Evolutionary conservation across 2,113 vertebrate species (phyloP), one percentile per base, ranked within the genome.

Genomic region (Zosterops japonicus): DNA sequence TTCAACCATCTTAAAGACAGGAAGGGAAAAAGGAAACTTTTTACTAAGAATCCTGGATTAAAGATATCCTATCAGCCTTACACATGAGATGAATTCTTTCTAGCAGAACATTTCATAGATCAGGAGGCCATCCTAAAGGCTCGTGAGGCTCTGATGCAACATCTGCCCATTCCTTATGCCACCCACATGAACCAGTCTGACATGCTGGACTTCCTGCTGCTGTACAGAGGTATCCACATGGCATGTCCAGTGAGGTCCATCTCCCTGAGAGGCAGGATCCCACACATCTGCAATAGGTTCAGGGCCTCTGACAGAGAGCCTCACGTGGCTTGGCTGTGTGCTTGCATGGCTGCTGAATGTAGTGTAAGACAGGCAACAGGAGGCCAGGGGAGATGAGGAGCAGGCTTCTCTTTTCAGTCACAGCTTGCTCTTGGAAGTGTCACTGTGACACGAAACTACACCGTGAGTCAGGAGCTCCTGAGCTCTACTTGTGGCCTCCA

Each of bases 261-360:
- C 24, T 85, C 46, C 35, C n/a, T 33, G 49, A 76, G 52, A 41
- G 19, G 52, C 7, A 23, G n/a, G 22, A 61, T 63, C 57, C 31
- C 21, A 4, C 14, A 14, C 4, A 6, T 27, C 31, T 83, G 56
- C 44, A 19, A 2, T 12, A 35, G 44, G 11, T 56, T 82, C 41
- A 56, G 50, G n/a, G 12, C 0, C 2, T 64, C 61, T 85, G 65
- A 52, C 15, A 12, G 3, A 2, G 14, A 52, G n/a, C 1, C 0
- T 42, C 63, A 17, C 0, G 1, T 35, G 71, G n/a, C 69, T 70
- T 84, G 83, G 36, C 71, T n/a, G 7, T 60, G 57, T 50, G 47
- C 16, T 46, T 65, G 63, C 67, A 12, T 42, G 55, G 24, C 50
- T 67, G 71, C 46, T 69, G 70, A 88, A 86, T 63, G 31, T 53